Evolutionary conservation across 1,140 invertebrate species (phyloP), one percentile per base, ranked within the genome.

Genomic region (Macrosteles quadrilineatus): DNA sequence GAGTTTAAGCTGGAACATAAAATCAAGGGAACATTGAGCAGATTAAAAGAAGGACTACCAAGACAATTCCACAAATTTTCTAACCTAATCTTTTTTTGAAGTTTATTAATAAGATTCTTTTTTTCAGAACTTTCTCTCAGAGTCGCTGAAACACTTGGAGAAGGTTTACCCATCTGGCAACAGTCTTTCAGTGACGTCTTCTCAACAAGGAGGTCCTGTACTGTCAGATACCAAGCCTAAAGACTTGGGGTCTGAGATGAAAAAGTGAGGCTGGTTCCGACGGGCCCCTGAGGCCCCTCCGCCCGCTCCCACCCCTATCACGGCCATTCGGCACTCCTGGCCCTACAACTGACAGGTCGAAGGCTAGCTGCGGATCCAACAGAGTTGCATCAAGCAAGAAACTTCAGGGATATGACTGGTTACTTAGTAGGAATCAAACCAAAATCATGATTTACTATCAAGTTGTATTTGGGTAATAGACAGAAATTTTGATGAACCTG

Each of bases 71-170:
- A n/a, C n/a, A n/a, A n/a, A n/a, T n/a, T n/a, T n/a, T n/a, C n/a
- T n/a, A n/a, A n/a, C n/a, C n/a, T n/a, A n/a, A n/a, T n/a, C n/a
- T n/a, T n/a, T n/a, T n/a, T n/a, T n/a, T n/a, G n/a, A n/a, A n/a
- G n/a, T 36, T 4, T 36, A 66, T 29, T 71, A 59, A 36, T 36
- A 4, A 36, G 32, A n/a, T 74, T 65, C 62, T 67, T 47, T 78
- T 50, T 86, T 86, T n/a, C 88, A 95, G 90, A 98, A 97, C 83
- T 98, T 97, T 86, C 86, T 99, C 76, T 96, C 91, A 79, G 97
- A 99, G 84, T 97, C 96, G 71, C 83, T 99, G 76, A 98, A 98
- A 83, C 93, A 97, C 81, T 86, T 98, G 81, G 97, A 99, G 81
- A 98, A 98, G 83, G 87, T 94, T 78, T 96, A 94, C 79, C 93